These are phyloP conservation scores for Aphaenogaster floridana DNA, from an alignment of 1,140 invertebrate genomes.

Conservation along the genomic window DNA sequence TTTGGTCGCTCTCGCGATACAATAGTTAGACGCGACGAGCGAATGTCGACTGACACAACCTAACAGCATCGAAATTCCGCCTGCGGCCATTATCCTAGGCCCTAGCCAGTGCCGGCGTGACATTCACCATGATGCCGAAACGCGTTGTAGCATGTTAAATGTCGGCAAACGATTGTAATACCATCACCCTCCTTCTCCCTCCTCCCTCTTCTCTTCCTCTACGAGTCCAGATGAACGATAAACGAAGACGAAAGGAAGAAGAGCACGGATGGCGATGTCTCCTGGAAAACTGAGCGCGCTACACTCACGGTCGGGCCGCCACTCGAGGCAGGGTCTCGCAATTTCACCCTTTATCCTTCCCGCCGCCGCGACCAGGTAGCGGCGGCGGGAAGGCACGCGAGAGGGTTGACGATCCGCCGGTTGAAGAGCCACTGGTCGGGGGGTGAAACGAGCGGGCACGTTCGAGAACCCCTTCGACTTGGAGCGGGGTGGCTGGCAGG, in stretches of 20 bases:
- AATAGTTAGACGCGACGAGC: not conserved
- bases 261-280: slow-evolving; percentile 22
- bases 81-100: not conserved
- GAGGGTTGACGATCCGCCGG: slow-evolving; percentile 18
- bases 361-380: not conserved
- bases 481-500: slow-evolving; percentile 6
- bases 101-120: not conserved
- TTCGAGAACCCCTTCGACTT: slow-evolving; percentile 64
- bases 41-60: not conserved
- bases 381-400: not conserved
- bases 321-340: slow-evolving; percentile 47
- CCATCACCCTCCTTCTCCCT: too few species aligned
- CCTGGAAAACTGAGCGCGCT: slow-evolving; percentile 37
- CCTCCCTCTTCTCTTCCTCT: too few species aligned
- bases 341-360: not conserved
- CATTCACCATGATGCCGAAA: not conserved
- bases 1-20: not conserved
- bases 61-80: not conserved
- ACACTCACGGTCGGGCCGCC: not conserved
- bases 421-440: slow-evolving; percentile 50
- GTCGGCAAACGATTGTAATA: not conserved
- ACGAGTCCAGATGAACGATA: too few species aligned
- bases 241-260: slow-evolving; percentile 21
- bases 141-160: not conserved
- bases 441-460: slow-evolving; percentile 23